A percentile compares a stretch with the other conserved stretches of the same genome.
phyloP scores from a whole-genome alignment of 2,113 vertebrate genomes.

The Oreotragus oreotragus region DNA sequence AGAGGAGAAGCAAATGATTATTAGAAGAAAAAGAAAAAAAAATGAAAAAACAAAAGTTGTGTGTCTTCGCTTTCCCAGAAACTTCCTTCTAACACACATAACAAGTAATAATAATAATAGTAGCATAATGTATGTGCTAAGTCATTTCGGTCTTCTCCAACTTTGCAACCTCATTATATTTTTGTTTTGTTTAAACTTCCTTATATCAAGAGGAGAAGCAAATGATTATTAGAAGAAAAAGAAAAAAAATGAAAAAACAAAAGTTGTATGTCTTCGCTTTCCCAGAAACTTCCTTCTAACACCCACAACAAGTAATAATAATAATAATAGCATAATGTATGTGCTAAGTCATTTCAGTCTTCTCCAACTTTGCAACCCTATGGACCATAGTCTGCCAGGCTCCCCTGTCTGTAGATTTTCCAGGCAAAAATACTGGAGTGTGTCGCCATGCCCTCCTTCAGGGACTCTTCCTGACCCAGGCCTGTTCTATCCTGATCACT shows the following conservation, averaged over 20 bases:
- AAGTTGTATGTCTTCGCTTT: accelerated
- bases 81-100: not conserved
- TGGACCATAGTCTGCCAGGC: not conserved
- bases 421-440: not conserved
- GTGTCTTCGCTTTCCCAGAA: accelerated
- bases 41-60: not conserved
- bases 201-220: not conserved
- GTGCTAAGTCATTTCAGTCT: not conserved
- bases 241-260: no score
- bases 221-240: not conserved
- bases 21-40: not conserved
- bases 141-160: not conserved
- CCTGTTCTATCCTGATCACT: not conserved
- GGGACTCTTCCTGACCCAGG: not conserved
- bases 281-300: not conserved
- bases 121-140: not conserved
- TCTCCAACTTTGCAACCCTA: not conserved
- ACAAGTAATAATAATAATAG: not conserved
- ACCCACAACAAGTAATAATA: not conserved
- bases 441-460: not conserved
- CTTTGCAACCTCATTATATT: not conserved
- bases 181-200: not conserved
- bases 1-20: not conserved
- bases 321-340: not conserved
- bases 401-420: not conserved